Percentiles rank a stretch among this genome's conserved stretches.
Evolutionary conservation across 1,140 invertebrate genomes (phyloP).

Genomic region (Alviniconcha marisindica): DNA sequence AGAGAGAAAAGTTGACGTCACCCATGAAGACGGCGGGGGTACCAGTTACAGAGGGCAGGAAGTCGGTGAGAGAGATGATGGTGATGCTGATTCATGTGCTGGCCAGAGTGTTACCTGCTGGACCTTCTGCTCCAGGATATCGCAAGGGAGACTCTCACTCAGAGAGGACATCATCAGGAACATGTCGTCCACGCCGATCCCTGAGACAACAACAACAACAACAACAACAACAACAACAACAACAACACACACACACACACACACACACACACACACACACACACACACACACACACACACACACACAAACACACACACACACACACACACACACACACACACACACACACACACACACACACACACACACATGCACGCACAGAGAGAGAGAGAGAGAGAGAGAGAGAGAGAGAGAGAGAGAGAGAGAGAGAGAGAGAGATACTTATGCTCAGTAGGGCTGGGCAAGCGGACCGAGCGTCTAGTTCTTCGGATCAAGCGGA

Average conservation of each 20-base stretch:
- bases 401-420: background rate
- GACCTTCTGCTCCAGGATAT: constrained; percentile 78
- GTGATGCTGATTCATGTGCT: constrained; percentile 98
- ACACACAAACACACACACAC: no score
- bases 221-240: no score
- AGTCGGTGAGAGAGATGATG: constrained; percentile 96
- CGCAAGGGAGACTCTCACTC: constrained; percentile 80
- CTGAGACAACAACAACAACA: no score
- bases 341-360: constrained; percentile 3
- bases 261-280: no score
- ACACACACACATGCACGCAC: constrained; percentile 6
- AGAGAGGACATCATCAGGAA: constrained; percentile 96
- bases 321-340: background rate
- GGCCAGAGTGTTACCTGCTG: constrained; percentile 86
- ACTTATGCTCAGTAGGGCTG: background rate
- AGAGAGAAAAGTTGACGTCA: constrained; percentile 97
- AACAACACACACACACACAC: background rate
- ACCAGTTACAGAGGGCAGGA: constrained; percentile 95
- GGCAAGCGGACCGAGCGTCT: background rate
- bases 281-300: no score
- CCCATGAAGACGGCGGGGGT: constrained; percentile 95
- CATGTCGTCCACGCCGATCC: constrained; percentile 97
- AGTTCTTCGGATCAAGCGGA: background rate
- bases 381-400: background rate
- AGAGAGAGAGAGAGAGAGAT: background rate